A percentile compares a stretch with the other conserved stretches of the same genome.
Evolutionary conservation across 2,113 vertebrate genomes (phyloP).

Genomic region (Nycticorax nycticorax): DNA sequence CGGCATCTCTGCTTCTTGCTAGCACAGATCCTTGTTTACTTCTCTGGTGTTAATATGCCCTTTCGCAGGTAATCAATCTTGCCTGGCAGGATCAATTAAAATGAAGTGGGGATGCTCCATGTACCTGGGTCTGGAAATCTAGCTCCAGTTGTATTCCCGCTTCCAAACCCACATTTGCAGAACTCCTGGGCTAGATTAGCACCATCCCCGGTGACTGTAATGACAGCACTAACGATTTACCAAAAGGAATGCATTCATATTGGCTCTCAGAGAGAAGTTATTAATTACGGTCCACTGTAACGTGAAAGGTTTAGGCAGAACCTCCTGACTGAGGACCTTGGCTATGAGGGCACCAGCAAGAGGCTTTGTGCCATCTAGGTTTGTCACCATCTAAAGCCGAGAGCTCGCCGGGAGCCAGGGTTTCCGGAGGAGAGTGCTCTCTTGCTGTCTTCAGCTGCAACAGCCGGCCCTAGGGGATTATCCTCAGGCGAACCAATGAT

Average conservation of each 20-base stretch:
- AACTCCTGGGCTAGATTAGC: not conserved
- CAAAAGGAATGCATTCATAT: accelerated
- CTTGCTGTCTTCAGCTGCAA: not conserved
- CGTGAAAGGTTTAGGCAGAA: not conserved
- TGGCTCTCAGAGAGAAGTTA: not conserved
- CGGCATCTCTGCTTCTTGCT: not conserved
- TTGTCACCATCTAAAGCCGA: accelerated
- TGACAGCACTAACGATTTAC: not conserved
- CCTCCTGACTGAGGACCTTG: not conserved
- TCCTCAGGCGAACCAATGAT: not conserved
- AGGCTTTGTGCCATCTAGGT: not conserved
- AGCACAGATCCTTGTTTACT: constrained; percentile 39
- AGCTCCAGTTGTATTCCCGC: not conserved
- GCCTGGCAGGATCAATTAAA: constrained; percentile 56
- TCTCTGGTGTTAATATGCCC: not conserved
- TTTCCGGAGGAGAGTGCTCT: not conserved
- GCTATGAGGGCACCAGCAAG: not conserved
- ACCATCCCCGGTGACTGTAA: not conserved
- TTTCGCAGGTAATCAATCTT: constrained; percentile 38
- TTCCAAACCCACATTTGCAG: accelerated
- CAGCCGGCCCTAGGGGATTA: not conserved
- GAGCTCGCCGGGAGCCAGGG: not conserved
- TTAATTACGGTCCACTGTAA: accelerated
- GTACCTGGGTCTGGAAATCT: not conserved
- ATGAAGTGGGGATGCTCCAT: not conserved